Base-by-base conservation (phyloP, 2,797 vertebrate species). In the Brachyrhaphis roseni region DNA sequence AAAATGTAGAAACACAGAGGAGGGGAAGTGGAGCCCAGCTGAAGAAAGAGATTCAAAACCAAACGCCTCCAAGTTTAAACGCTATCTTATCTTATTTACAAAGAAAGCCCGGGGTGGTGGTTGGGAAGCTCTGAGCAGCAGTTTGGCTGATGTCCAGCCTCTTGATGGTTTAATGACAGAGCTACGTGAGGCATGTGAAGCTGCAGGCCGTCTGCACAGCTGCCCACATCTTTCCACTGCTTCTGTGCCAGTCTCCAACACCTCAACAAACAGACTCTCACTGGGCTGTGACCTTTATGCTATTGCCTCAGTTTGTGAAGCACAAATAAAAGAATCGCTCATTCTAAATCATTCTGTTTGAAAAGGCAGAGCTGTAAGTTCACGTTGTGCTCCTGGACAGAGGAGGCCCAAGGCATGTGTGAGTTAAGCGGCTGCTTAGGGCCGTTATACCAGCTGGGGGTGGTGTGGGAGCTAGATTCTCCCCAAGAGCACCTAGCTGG, bases 161-260 rank as follows among this genome's bases (percentile, higher is more conserved):
- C 76, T 75, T 84, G 85, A 81, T 3, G n/a, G 47, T 74, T 86
- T 87, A 86, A 90, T 86, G 78, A 71, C 87, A 34, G 83, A 78
- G 84, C 82, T 87, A 89, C 84, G 84, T 90, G 89, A 12, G 78
- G 85, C 34, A 31, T 73, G 80, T 89, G 82, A 80, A 77, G 70
- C 78, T 62, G 55, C 64, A 39, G 20, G 36, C 4, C 8, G 10
- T 41, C 36, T 23, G 36, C 59, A 66, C 18, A 66, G 34, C 64
- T 10, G 62, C 62, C 34, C 62, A 39, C 31, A 39, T 39, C 28
- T 66, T 66, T 66, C 62, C 16, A 34, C 57, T 62, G 59, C 16
- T 64, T 36, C 59, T 34, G 15, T 66, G 62, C 62, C 31, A 66
- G 1, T 5, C 18, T 39, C 28, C 16, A 10, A 36, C 16, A 39